These are phyloP conservation scores for Coenonympha arcania DNA, from an alignment of 2,888 invertebrate genomes.

Conservation along the genomic window DNA sequence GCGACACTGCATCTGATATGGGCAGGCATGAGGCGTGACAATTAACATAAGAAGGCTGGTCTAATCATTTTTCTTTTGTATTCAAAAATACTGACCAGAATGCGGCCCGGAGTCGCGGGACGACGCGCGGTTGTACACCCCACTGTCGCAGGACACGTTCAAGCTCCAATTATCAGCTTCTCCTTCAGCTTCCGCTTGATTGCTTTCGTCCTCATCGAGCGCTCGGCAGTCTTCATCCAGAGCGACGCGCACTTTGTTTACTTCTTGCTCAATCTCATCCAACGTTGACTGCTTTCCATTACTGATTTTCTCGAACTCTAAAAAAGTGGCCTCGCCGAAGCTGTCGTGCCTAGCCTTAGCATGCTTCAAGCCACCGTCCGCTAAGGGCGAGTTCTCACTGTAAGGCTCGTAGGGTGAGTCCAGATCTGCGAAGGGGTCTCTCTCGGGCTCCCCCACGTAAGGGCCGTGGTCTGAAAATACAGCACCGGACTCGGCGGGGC, in stretches of 20 bases:
- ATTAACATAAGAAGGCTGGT: no score
- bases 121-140: constrained; percentile 75
- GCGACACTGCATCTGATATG: no score
- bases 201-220: constrained; percentile 63
- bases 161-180: constrained; percentile 70
- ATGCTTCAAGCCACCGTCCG: constrained; percentile 44
- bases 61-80: no score
- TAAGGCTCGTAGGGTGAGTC: constrained; percentile 57
- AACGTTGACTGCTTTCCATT: constrained; percentile 58
- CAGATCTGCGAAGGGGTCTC: constrained; percentile 53
- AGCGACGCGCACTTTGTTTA: constrained; percentile 67
- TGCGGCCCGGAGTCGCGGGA: constrained; percentile 71
- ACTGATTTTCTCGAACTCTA: constrained; percentile 61
- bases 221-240: constrained; percentile 68
- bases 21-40: no score
- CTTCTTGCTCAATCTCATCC: constrained; percentile 68
- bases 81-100: constrained; percentile 64
- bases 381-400: constrained; percentile 41
- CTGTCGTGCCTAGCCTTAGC: constrained; percentile 55
- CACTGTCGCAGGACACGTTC: constrained; percentile 74
- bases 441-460: constrained; percentile 50
- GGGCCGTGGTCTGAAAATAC: constrained; percentile 48
- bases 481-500: constrained; percentile 66
- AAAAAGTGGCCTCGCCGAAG: constrained; percentile 65
- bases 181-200: constrained; percentile 63